Evolutionary conservation across 1,140 invertebrate genomes (phyloP), one percentile per base, ranked within the genome.

Genomic region (Drosophila kepulauana): DNA sequence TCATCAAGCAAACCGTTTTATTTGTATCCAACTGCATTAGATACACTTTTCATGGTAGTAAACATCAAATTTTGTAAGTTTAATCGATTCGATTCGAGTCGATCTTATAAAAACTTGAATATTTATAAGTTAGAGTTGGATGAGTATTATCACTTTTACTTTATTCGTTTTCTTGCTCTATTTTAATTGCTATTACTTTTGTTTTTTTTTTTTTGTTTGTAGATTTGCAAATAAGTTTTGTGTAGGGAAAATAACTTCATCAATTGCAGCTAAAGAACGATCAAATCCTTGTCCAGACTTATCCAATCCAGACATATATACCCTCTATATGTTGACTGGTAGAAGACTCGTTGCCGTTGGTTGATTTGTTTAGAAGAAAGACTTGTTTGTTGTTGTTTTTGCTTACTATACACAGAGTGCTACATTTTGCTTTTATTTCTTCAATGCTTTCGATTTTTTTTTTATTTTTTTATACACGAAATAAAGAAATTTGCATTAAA

Each of bases 391-490:
- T 67, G 56, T 64, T 64, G 33, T 79, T 86, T 75, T 79, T 80
- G 84, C 84, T 88, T 88, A 87, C 77, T 87, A 82, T 87, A 88
- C 84, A 87, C 85, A 88, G 82, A 89, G 87, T 88, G 80, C 85
- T 88, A 84, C 63, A 66, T 71, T 84, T 87, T 88, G 77, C 64
- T 59, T 87, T 87, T 88, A 88, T 88, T 88, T 87, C 65, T 65
- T 75, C 74, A 82, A 82, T 78, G 48, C 46, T 59, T 74, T 73
- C 56, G 56, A 57, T 68, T 78, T 65, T 33, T 56, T 54, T 33
- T 78, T 66, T 74, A 35, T 69, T 70, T 67, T 69, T 73, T 88
- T 85, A 61, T 85, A 88, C 84, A 88, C 84, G 78, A 89, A 88
- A 84, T 84, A 78, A 82, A 89, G 76, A 87, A 81, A 33, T 75